phyloP scores from a whole-genome alignment of 2,888 invertebrate species.

The Candidula unifasciata region DNA sequence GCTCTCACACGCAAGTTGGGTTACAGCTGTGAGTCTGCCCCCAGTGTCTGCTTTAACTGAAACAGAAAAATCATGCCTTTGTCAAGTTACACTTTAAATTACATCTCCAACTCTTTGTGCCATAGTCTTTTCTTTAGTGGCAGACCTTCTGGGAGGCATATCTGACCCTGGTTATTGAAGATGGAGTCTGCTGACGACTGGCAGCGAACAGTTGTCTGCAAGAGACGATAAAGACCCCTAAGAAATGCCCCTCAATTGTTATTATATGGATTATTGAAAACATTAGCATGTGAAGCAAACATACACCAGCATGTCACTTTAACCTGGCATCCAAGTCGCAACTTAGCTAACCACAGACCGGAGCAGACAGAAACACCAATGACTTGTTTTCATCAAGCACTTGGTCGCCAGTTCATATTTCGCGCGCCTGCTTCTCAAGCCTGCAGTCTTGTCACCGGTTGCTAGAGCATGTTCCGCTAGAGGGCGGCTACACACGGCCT shows the following conservation, averaged over 20 bases:
- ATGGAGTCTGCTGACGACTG: constrained; percentile 25
- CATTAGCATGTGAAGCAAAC: constrained; percentile 33
- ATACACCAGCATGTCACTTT: constrained; percentile 21
- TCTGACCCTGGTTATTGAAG: constrained; percentile 27
- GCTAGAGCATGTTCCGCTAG: constrained; percentile 47
- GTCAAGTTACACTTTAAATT: constrained; percentile 49
- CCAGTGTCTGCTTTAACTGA: constrained; percentile 16
- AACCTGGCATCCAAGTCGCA: constrained; percentile 24
- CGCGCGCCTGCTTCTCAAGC: constrained; percentile 46
- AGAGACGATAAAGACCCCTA: constrained; percentile 3
- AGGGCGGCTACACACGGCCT: constrained; percentile 37
- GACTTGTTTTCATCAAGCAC: constrained; percentile 3
- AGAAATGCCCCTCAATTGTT: constrained; percentile 32
- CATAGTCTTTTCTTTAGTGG: constrained; percentile 20
- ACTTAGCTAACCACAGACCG: background rate
- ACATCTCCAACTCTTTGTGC: constrained; percentile 40
- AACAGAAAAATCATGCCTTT: constrained; percentile 44
- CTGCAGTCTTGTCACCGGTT: constrained; percentile 39
- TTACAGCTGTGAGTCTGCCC: constrained; percentile 39
- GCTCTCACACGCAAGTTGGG: constrained; percentile 6
- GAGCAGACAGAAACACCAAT: background rate
- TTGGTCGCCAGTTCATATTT: constrained; percentile 49
- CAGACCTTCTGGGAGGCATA: constrained; percentile 17
- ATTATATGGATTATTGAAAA: constrained; percentile 16
- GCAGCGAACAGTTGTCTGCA: constrained; percentile 25